Conservation (phyloP, 2,888 invertebrate genomes). For the Luperina nickerlii region DNA sequence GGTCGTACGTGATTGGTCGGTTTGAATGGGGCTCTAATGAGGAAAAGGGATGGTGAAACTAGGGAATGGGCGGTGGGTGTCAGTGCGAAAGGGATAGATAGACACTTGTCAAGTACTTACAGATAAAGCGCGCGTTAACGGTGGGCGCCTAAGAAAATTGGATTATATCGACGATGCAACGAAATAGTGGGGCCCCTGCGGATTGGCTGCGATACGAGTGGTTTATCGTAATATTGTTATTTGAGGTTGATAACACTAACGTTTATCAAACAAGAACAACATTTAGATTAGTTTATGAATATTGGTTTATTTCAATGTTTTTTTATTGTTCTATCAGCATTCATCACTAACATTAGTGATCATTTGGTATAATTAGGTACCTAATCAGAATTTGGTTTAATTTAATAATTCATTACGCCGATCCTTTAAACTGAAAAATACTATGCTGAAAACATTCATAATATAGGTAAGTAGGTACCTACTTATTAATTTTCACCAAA, state of each 20-base stretch:
- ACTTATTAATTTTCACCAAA: background rate
- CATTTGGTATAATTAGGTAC: background rate
- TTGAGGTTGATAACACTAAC: background rate
- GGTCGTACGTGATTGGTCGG: slow-evolving; percentile 83
- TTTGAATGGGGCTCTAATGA: slow-evolving; percentile 83
- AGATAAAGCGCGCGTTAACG: slow-evolving; percentile 83
- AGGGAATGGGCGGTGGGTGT: slow-evolving; percentile 68
- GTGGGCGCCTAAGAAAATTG: slow-evolving; percentile 83
- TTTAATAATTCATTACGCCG: background rate
- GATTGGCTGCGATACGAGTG: slow-evolving; percentile 73
- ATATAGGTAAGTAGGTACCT: too few relatives aligned
- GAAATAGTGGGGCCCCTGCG: slow-evolving; percentile 61
- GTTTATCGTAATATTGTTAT: slow-evolving; percentile 6
- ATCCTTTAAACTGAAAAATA: background rate
- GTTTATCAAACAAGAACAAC: background rate
- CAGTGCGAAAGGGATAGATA: slow-evolving; percentile 82
- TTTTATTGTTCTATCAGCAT: background rate
- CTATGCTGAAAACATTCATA: background rate
- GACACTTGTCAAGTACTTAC: slow-evolving; percentile 89
- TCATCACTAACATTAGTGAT: background rate
- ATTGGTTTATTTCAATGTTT: background rate
- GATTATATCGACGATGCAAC: slow-evolving; percentile 76
- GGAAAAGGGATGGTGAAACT: slow-evolving; percentile 79
- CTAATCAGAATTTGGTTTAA: background rate
- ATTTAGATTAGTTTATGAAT: background rate